These are phyloP conservation scores for Steinernema khuongi DNA, from an alignment of 1,140 invertebrate species.

Conservation along the genomic window DNA sequence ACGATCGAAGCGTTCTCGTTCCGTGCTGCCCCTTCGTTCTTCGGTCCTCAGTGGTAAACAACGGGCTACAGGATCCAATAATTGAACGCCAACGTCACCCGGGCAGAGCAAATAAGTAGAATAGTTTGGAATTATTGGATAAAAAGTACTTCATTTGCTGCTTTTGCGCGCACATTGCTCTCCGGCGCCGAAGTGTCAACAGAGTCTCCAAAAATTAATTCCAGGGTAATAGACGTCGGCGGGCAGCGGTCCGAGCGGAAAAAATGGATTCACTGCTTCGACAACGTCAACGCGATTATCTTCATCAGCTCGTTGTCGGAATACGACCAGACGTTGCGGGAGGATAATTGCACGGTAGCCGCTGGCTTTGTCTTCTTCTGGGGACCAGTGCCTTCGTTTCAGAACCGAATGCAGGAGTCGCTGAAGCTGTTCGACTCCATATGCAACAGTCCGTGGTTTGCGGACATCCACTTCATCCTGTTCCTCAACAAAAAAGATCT, in stretches of 20 bases:
- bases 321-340: conserved; percentile 62
- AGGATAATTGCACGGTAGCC: conserved; percentile 59
- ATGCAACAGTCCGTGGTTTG: conserved; percentile 58
- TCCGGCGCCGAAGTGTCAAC: no score
- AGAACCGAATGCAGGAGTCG: conserved; percentile 60
- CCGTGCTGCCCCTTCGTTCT: no score
- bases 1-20: no score
- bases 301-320: conserved; percentile 62
- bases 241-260: conserved; percentile 75
- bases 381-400: conserved; percentile 31
- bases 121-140: conserved; percentile 25
- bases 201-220: conserved; percentile 24
- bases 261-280: conserved; percentile 70
- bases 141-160: background rate
- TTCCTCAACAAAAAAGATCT: conserved; percentile 59
- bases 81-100: background rate
- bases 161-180: no score
- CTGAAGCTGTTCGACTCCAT: conserved; percentile 59
- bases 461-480: conserved; percentile 59
- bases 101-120: conserved; percentile 8
- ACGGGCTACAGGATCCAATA: no score
- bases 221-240: conserved; percentile 62
- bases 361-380: conserved; percentile 9
- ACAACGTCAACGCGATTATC: conserved; percentile 63
- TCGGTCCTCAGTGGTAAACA: no score